Evolutionary conservation across 1,140 invertebrate species (phyloP).

Genomic region (Streblospio benedicti): DNA sequence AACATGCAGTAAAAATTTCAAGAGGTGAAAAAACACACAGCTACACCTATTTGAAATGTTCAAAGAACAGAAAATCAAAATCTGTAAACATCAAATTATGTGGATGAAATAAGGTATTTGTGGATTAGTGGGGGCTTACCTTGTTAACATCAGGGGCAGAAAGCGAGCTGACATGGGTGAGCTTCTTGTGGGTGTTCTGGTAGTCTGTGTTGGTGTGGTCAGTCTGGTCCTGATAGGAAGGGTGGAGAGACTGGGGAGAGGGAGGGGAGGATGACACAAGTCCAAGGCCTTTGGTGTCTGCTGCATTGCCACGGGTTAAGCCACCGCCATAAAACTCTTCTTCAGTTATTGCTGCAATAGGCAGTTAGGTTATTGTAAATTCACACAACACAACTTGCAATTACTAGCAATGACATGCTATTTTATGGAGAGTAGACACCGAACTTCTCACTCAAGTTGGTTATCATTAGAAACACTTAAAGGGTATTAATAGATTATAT

Average conservation of each 20-base stretch:
- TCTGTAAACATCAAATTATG: neutral
- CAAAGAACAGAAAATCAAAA: neutral
- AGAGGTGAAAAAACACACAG: too few species aligned
- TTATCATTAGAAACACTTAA: too few species aligned
- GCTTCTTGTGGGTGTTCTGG: slow-evolving; percentile 16
- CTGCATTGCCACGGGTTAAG: neutral
- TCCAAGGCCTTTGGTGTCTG: slow-evolving; percentile 2
- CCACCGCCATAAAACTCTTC: slow-evolving; percentile 11
- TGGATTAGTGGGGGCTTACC: neutral
- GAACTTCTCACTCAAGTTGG: too few species aligned
- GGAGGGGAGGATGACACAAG: slow-evolving; percentile 7
- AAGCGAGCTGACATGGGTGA: slow-evolving; percentile 12
- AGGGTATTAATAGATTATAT: too few species aligned
- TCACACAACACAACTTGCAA: neutral
- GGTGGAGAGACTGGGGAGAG: slow-evolving; percentile 13
- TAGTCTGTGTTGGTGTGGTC: slow-evolving; percentile 3
- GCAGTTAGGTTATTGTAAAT: neutral
- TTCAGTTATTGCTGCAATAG: slow-evolving; percentile 14
- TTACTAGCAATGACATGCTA: too few species aligned
- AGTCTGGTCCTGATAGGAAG: neutral
- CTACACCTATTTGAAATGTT: neutral
- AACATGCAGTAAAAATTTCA: too few species aligned
- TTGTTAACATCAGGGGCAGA: slow-evolving; percentile 16
- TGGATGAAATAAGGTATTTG: neutral
- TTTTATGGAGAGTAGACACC: too few species aligned